These are phyloP conservation scores for Aptenodytes forsteri DNA, from an alignment of 2,113 vertebrate species.

Conservation along the genomic window DNA sequence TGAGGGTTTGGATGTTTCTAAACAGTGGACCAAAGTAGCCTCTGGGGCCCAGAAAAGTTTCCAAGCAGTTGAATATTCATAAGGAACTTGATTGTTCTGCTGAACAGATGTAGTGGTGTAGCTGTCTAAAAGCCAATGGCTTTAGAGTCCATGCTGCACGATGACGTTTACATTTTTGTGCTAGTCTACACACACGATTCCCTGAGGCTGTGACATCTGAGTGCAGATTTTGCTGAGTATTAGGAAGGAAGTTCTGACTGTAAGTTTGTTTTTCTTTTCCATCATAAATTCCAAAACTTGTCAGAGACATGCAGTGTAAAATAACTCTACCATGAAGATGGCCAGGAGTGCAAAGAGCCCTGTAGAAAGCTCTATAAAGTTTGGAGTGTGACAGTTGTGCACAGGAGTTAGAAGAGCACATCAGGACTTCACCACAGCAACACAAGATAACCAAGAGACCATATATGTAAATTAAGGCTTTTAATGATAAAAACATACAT, in stretches of 20 bases:
- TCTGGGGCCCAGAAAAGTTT: background rate
- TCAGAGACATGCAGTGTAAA: background rate
- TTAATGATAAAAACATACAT: background rate
- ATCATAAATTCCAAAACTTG: background rate
- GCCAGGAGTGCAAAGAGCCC: background rate
- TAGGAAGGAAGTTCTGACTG: background rate
- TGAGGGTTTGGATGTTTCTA: background rate
- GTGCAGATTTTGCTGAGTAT: background rate
- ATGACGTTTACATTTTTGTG: background rate
- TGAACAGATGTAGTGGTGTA: background rate
- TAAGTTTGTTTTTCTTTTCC: background rate
- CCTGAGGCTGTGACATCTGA: background rate
- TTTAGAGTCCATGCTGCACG: background rate
- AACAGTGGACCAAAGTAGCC: background rate
- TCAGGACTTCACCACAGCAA: background rate
- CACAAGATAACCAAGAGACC: background rate
- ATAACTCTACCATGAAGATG: background rate
- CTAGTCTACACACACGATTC: background rate
- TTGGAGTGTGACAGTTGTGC: background rate
- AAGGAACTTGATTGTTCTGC: background rate
- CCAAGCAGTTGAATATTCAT: background rate
- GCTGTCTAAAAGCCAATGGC: background rate
- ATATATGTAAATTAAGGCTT: background rate
- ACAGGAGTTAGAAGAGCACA: background rate
- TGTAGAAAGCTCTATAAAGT: background rate